Conservation (phyloP, 64 coral and sea anemone species). For the Anthopleura sola region DNA sequence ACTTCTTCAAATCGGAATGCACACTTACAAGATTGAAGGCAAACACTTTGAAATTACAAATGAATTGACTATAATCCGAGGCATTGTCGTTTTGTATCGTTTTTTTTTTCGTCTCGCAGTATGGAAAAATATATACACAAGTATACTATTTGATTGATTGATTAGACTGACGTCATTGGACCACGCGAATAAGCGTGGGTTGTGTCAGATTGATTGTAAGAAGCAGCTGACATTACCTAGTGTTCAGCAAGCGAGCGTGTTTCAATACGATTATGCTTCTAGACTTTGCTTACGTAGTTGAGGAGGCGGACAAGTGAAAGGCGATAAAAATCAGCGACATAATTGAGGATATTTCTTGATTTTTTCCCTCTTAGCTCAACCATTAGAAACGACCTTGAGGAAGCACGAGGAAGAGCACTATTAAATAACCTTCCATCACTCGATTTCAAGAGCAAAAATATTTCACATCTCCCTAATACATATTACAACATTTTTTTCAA, state of each 20-base stretch:
- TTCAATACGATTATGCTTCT: conserved; percentile 3
- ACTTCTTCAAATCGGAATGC: background rate
- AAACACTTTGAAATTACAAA: background rate
- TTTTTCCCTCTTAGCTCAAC: background rate
- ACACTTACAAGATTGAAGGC: background rate
- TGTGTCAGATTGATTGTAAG: background rate
- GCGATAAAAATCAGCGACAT: background rate
- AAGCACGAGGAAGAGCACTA: conserved; percentile 7
- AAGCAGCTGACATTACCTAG: background rate
- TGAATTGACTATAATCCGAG: background rate
- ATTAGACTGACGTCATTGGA: background rate
- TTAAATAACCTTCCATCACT: background rate
- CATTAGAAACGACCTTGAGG: background rate
- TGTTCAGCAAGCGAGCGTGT: background rate
- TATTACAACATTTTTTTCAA: background rate
- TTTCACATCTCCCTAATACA: background rate
- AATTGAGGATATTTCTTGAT: conserved; percentile 2
- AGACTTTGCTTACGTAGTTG: conserved; percentile 18
- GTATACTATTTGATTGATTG: background rate
- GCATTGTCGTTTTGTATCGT: conserved; percentile 12
- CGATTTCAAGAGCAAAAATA: background rate
- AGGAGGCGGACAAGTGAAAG: conserved; percentile 14
- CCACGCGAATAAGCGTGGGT: conserved; percentile 12
- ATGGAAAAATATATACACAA: background rate
- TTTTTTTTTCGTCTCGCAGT: background rate